Percentiles rank a stretch among this genome's conserved stretches.
phyloP scores from a whole-genome alignment of 2,888 invertebrate species.

The Mechanitis messenoides region DNA sequence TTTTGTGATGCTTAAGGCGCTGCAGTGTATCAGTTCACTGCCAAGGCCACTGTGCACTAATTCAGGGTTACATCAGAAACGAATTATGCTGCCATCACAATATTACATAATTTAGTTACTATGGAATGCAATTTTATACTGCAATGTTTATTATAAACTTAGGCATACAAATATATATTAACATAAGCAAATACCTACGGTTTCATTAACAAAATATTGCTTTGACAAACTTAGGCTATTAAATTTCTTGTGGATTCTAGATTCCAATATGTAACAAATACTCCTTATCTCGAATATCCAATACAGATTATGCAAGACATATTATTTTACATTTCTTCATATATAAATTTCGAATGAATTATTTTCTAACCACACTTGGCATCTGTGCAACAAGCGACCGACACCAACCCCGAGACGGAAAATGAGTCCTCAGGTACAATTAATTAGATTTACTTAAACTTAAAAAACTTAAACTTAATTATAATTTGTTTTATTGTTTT shows the following conservation, averaged over 20 bases:
- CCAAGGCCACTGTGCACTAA: slow-evolving; percentile 44
- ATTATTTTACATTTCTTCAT: slow-evolving; percentile 63
- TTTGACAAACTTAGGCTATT: slow-evolving; percentile 22
- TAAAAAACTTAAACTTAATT: not conserved
- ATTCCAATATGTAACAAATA: slow-evolving; percentile 38
- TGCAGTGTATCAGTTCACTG: slow-evolving; percentile 46
- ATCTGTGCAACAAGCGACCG: slow-evolving; percentile 29
- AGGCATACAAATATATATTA: not conserved
- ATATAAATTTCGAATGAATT: slow-evolving; percentile 58
- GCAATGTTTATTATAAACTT: too few species aligned
- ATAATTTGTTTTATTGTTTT: not conserved
- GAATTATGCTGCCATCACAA: not conserved
- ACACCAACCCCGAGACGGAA: slow-evolving; percentile 26
- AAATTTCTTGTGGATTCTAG: slow-evolving; percentile 31
- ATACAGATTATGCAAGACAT: slow-evolving; percentile 59
- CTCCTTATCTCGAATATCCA: slow-evolving; percentile 51
- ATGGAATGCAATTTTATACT: not conserved
- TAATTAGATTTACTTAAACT: not conserved
- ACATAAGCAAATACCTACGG: not conserved
- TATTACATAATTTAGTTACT: slow-evolving; percentile 30
- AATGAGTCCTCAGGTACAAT: slow-evolving; percentile 34
- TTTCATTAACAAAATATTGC: slow-evolving; percentile 5
- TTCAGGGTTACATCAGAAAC: slow-evolving; percentile 32
- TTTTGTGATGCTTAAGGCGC: slow-evolving; percentile 11
- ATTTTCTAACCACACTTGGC: slow-evolving; percentile 45